phyloP scores from a whole-genome alignment of 1,140 invertebrate genomes.

The Agrypnia vestita region DNA sequence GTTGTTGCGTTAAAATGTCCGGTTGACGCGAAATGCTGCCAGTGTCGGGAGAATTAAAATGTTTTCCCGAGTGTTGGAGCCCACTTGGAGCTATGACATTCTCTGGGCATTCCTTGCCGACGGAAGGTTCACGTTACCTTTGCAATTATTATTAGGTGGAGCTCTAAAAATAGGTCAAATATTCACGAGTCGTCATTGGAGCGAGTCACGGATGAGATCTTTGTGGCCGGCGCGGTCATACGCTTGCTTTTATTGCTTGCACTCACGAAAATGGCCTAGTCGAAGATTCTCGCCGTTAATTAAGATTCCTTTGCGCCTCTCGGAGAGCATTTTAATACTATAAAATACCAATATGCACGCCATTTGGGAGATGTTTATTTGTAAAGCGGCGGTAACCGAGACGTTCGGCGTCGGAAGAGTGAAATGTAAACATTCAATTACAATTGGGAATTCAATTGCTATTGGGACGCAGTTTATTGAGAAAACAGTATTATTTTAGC shows the following conservation, averaged over 20 bases:
- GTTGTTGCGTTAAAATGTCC: no score
- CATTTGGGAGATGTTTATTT: conserved; percentile 11
- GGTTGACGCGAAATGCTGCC: conserved; percentile 11
- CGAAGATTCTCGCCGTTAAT: not conserved
- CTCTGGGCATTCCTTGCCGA: conserved; percentile 64
- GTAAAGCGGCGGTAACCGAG: not conserved
- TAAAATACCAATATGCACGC: not conserved
- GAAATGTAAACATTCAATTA: conserved; percentile 1
- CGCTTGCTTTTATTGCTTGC: conserved; percentile 32
- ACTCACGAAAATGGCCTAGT: conserved; percentile 29
- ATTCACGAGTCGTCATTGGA: conserved; percentile 62
- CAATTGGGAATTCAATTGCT: no score
- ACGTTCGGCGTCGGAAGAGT: not conserved
- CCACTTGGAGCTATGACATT: conserved; percentile 50
- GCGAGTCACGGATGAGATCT: conserved; percentile 41
- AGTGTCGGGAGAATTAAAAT: not conserved
- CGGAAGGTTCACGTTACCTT: conserved; percentile 71
- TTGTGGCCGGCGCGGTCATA: conserved; percentile 3
- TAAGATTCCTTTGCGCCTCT: conserved; percentile 8
- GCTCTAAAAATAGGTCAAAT: conserved; percentile 72
- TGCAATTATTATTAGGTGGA: conserved; percentile 70
- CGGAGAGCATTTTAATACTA: conserved; percentile 12
- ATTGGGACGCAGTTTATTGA: no score
- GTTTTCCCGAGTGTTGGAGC: conserved; percentile 39
- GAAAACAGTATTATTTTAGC: no score